These are phyloP conservation scores for Teleopsis dalmanni DNA, from an alignment of 1,140 invertebrate species.

Conservation along the genomic window DNA sequence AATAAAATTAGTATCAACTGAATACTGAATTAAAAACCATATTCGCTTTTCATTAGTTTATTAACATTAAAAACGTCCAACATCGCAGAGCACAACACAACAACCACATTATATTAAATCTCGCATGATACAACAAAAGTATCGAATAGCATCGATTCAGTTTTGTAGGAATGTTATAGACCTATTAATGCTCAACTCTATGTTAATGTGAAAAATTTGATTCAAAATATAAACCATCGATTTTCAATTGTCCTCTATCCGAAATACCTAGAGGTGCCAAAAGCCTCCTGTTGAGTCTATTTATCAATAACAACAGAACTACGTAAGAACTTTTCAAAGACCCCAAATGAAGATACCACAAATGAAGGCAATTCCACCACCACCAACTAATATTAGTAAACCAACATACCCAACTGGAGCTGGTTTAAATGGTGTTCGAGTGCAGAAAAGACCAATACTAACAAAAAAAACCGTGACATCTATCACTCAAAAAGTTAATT, in stretches of 20 bases:
- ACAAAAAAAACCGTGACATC: conserved; percentile 8
- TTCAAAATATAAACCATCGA: conserved; percentile 42
- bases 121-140: conserved; percentile 25
- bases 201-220: conserved; percentile 42
- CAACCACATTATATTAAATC: conserved; percentile 27
- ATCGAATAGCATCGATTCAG: conserved; percentile 27
- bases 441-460: conserved; percentile 8
- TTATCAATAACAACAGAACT: conserved; percentile 34
- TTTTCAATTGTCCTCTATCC: conserved; percentile 41
- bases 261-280: conserved; percentile 43
- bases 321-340: conserved; percentile 41
- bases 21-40: no score
- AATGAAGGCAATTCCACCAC: conserved; percentile 43
- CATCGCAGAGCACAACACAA: no score
- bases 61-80: no score
- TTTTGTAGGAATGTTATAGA: conserved; percentile 43
- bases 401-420: conserved; percentile 36
- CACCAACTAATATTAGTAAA: conserved; percentile 40
- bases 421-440: conserved; percentile 6
- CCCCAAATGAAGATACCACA: conserved; percentile 43
- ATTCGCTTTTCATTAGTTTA: no score
- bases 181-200: conserved; percentile 42
- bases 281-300: conserved; percentile 35
- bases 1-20: no score
- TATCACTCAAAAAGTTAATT: conserved; percentile 7